Evolutionary conservation across 2,113 vertebrate genomes (phyloP), one percentile per base, ranked within the genome.

Genomic region (Crotalus tigris): DNA sequence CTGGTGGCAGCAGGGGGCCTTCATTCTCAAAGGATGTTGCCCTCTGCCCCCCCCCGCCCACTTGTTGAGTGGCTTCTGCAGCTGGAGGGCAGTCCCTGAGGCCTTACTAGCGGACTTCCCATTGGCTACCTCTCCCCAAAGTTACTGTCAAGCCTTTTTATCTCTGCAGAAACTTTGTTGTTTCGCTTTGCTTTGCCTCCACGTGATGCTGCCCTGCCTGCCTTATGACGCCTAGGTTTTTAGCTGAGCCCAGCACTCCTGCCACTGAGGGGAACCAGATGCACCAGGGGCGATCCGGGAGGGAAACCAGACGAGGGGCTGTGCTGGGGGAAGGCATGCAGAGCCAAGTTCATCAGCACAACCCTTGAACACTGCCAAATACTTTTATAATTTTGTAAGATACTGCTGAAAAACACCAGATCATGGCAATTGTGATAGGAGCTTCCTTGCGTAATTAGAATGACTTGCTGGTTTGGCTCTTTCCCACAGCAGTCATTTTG

Each of bases 311-410:
- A n/a, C 39, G 15, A 92, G 75, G n/a, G 0, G 46, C 95, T 93
- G 94, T 89, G 89, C 91, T 93, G 29, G 88, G 17, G 33, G 26
- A 64, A 81, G 69, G 64, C 11, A 57, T 0, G 59, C 94, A 95
- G 87, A 85, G 85, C 53, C 54, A 94, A 61, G 89, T 9, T 24
- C 95, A 91, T 87, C 64, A 93, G 54, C 33, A 39, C n/a, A 81
- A 23, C 33, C 92, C 9, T 0, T 19, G 29, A 96, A 92, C 95
- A 95, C 95, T 96, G 94, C 96, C 91, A 0, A 61, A 93, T 90
- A 92, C 1, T 92, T 90, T 89, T 92, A 85, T 94, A 91, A 87
- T 94, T 94, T 96, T 95, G 44, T 93, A 10, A 24, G 92, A 57
- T 57, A 93, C 92, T 15, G 51, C 55, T 64, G 57, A 49, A 90